Conservation (phyloP, 2,113 vertebrate genomes). For the Trachemys scripta region DNA sequence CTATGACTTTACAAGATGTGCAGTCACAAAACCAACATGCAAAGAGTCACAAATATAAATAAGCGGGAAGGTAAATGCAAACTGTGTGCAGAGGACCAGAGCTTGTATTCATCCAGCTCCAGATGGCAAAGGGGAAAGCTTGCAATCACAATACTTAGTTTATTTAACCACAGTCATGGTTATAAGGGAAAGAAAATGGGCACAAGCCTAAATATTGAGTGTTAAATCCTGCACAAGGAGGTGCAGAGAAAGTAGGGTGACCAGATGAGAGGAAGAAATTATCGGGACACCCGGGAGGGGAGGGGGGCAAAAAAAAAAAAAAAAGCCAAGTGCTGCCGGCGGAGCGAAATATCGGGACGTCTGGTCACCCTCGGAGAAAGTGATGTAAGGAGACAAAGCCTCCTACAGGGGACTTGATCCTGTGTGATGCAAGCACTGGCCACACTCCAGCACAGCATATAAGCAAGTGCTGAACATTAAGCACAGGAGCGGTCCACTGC, state of each 20-base stretch:
- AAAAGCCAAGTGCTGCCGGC: too few species aligned
- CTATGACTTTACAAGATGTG: not conserved
- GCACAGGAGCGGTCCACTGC: too few species aligned
- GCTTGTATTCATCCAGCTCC: not conserved
- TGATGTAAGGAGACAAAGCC: not conserved
- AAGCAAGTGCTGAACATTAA: too few species aligned
- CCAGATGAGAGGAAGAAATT: too few species aligned
- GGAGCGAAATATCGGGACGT: too few species aligned
- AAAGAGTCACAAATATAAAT: not conserved
- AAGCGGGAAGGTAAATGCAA: not conserved
- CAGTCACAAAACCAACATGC: not conserved
- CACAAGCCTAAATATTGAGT: not conserved
- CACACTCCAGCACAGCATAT: too few species aligned
- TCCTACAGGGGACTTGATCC: not conserved
- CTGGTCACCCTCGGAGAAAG: not conserved
- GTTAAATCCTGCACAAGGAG: not conserved
- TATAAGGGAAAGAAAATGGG: not conserved
- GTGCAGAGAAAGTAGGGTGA: not conserved
- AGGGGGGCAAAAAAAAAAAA: too few species aligned
- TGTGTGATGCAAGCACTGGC: too few species aligned
- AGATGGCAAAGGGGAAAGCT: slow-evolving; percentile 1
- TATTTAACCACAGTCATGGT: not conserved
- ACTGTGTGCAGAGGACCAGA: rapidly evolving
- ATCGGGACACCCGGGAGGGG: too few species aligned
- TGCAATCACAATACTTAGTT: not conserved